These are phyloP conservation scores for Globia sparganii DNA, from an alignment of 2,888 invertebrate genomes.

Conservation along the genomic window DNA sequence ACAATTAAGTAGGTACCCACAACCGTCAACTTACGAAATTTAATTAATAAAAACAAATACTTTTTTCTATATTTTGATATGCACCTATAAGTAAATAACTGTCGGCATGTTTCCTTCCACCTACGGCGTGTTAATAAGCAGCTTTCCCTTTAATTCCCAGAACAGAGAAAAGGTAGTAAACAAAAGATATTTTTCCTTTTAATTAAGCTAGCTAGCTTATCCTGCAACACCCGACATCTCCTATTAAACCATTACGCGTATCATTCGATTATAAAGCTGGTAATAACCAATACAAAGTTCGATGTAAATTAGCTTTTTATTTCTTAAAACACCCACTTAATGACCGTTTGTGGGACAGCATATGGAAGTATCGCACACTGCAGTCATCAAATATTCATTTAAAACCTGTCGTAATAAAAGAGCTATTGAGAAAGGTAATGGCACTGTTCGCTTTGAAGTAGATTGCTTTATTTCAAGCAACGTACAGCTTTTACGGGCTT, in stretches of 20 bases:
- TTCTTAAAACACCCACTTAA: conserved; percentile 48
- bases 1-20: neutral
- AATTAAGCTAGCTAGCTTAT: conserved; percentile 22
- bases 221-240: conserved; percentile 36
- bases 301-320: conserved; percentile 40
- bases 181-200: conserved; percentile 31
- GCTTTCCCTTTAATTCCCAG: conserved; percentile 6
- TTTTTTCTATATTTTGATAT: neutral
- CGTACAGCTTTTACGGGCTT: conserved; percentile 2
- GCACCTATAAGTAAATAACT: neutral
- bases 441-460: conserved; percentile 45
- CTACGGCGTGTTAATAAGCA: conserved; percentile 28
- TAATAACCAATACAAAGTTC: conserved; percentile 37
- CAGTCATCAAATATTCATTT: conserved; percentile 59
- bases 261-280: conserved; percentile 29
- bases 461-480: conserved; percentile 47
- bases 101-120: conserved; percentile 1
- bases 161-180: conserved; percentile 26
- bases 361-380: conserved; percentile 55
- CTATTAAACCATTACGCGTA: conserved; percentile 30
- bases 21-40: neutral
- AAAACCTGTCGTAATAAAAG: conserved; percentile 51
- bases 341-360: conserved; percentile 30
- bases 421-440: conserved; percentile 42
- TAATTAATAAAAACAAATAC: neutral